Conservation (phyloP, 2,797 vertebrate species). For the Columba guinea region DNA sequence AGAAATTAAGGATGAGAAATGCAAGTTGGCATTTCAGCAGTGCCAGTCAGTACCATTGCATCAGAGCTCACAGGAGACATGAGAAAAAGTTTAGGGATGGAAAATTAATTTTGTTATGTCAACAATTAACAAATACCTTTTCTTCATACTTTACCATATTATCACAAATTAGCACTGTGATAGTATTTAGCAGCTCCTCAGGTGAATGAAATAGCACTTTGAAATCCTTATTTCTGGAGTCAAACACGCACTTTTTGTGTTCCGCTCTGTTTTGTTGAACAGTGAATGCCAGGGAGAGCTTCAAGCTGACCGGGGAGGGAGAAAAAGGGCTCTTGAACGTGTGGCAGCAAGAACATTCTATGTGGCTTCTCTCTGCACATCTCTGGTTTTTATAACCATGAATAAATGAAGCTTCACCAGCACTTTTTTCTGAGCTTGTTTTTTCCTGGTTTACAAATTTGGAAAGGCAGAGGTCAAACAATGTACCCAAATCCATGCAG, state of each 20-base stretch:
- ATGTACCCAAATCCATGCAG: background rate
- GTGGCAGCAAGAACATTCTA: background rate
- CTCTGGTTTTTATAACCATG: background rate
- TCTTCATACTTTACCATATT: slow-evolving; percentile 20
- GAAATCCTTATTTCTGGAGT: too few relatives aligned
- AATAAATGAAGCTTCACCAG: background rate
- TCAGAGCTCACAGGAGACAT: slow-evolving; percentile 62
- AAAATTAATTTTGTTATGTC: slow-evolving; percentile 78
- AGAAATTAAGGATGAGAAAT: slow-evolving; percentile 80
- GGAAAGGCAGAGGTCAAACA: background rate
- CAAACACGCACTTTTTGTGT: background rate
- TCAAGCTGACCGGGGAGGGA: background rate
- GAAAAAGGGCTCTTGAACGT: background rate
- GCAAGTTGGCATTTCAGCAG: slow-evolving; percentile 79
- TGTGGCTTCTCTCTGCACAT: background rate
- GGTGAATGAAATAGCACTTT: background rate
- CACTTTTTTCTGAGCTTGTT: background rate
- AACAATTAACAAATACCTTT: slow-evolving; percentile 62
- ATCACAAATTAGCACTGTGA: slow-evolving; percentile 21
- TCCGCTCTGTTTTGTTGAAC: slow-evolving; percentile 10
- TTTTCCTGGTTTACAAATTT: background rate
- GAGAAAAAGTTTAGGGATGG: slow-evolving; percentile 50
- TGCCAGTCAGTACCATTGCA: slow-evolving; percentile 66
- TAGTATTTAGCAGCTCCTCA: slow-evolving; percentile 15
- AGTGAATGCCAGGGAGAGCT: background rate